Conservation (phyloP, 2,888 invertebrate species). For the Stenichneumon culpator region DNA sequence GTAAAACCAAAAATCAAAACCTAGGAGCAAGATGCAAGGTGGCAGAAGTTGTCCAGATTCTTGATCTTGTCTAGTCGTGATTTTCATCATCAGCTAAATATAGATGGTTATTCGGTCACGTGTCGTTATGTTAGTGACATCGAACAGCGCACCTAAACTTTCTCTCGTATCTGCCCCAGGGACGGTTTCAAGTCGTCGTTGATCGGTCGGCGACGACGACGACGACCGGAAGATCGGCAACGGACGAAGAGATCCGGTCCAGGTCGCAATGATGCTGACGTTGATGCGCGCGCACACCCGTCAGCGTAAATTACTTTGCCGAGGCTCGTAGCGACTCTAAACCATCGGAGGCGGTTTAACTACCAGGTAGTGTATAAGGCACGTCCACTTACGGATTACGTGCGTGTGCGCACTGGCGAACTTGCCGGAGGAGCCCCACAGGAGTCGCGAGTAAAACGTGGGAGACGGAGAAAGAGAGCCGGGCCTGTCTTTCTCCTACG, state of each 20-base stretch:
- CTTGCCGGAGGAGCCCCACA: constrained; percentile 4
- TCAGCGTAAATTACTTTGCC: constrained; percentile 49
- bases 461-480: constrained; percentile 5
- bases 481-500: constrained; percentile 36
- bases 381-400: constrained; percentile 30
- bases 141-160: constrained; percentile 12
- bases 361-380: constrained; percentile 36
- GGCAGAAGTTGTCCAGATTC: constrained; percentile 6
- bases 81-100: constrained; percentile 2
- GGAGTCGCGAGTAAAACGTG: constrained; percentile 25
- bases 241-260: constrained; percentile 20
- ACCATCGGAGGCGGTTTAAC: constrained; percentile 31
- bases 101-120: not conserved
- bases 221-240: constrained; percentile 24
- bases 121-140: not conserved
- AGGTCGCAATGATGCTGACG: constrained; percentile 29
- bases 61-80: not conserved
- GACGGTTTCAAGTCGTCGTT: constrained; percentile 6
- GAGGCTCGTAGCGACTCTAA: constrained; percentile 35
- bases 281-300: constrained; percentile 8
- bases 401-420: constrained; percentile 13
- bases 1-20: not conserved
- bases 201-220: constrained; percentile 7
- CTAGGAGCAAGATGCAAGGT: not conserved
- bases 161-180: constrained; percentile 23